Base-by-base conservation (phyloP, 2,113 vertebrate species). In the Rhabdornis inornatus region DNA sequence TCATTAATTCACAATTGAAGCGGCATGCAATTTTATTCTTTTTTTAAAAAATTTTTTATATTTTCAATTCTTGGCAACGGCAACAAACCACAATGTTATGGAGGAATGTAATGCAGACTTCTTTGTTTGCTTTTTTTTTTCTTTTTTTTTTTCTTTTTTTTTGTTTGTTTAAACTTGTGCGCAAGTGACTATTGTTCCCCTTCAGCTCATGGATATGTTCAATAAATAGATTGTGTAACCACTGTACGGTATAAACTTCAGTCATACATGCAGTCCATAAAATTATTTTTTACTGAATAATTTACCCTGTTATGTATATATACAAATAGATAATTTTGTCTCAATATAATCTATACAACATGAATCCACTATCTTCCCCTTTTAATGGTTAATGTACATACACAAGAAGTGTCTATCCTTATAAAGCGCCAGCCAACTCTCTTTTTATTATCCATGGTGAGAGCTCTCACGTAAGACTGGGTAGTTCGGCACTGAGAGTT, bases 261-360 rank as follows among this genome's bases (percentile, higher is more conserved):
- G 99, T 99, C 98, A 98, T 99, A 99, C 99, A 99, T 99, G 99
- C 99, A 99, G 99, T 99, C 99, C 99, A 99, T 99, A 99, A 99
- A 99, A 99, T 99, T 98, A 99, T 99, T 98, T 98, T 99, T 99
- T 98, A 99, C 99, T 97, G 99, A 99, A 99, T 99, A 99, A 99
- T 99, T 99, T 99, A 99, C 99, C 99, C 99, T 99, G 99, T 99
- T 99, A 99, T 99, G 99, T 99, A 99, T 99, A 99, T 99, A 99
- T 99, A 99, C 99, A 99, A 99, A 99, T 99, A 99, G 99, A 99
- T 99, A 99, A 99, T 99, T 99, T 99, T 99, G 98, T 99, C 98
- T 99, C 99, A 98, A 99, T 99, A 99, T 99, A 99, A 99, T 99
- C 99, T 99, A 99, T 99, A 99, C 98, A 98, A 96, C 98, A 99